Percentiles rank a stretch among this genome's conserved stretches.
These are phyloP conservation scores for Chloroceryle amazona DNA, from an alignment of 2,797 vertebrate genomes.

Conservation along the genomic window DNA sequence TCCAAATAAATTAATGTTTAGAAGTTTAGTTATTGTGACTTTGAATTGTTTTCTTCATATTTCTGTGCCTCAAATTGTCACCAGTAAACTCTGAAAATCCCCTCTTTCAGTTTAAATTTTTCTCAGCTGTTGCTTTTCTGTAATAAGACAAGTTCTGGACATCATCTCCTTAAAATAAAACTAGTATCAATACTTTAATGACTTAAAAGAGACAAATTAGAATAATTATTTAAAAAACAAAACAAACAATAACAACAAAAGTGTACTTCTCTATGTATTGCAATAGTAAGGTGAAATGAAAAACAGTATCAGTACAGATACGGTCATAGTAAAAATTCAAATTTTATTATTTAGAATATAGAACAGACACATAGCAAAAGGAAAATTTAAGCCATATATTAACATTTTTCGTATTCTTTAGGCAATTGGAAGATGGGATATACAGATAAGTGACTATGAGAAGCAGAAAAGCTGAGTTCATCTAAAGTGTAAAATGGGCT, in stretches of 20 bases:
- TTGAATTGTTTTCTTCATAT: neutral
- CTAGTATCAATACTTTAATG: neutral
- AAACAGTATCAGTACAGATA: neutral
- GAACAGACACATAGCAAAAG: neutral
- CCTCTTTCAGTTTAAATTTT: neutral
- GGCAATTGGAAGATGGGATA: neutral
- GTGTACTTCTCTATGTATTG: neutral
- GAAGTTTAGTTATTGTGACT: neutral
- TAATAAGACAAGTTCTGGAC: neutral
- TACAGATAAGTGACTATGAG: neutral
- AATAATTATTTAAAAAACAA: neutral
- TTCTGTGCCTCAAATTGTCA: neutral
- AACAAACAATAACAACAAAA: neutral
- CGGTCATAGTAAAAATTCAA: neutral
- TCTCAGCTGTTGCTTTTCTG: neutral
- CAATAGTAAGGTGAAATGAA: neutral
- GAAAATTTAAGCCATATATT: neutral
- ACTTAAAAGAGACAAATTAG: neutral
- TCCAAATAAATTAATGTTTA: neutral
- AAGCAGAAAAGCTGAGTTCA: neutral
- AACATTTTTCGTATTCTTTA: neutral
- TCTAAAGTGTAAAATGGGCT: neutral
- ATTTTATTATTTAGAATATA: neutral
- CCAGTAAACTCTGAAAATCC: neutral
- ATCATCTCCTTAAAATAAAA: neutral